phyloP scores from a whole-genome alignment of 1,140 invertebrate species.

The Euura saliciscinereae region DNA sequence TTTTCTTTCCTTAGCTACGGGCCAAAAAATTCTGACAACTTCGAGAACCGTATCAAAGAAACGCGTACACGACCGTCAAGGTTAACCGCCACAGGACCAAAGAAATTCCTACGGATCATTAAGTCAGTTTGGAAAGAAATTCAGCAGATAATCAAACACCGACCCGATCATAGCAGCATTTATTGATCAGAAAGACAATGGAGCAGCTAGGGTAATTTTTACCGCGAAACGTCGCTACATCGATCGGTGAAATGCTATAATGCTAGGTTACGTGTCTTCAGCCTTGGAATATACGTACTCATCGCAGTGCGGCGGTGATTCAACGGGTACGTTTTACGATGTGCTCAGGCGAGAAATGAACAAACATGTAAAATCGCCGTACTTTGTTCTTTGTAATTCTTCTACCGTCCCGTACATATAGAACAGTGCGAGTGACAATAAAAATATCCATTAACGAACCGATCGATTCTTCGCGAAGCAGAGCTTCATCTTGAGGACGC shows the following conservation, averaged over 20 bases:
- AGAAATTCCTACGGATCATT: no score
- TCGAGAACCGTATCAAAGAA: background rate
- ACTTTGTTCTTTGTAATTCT: no score
- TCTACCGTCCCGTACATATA: no score
- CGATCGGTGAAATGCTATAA: background rate
- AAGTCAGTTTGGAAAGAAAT: no score
- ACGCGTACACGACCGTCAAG: no score
- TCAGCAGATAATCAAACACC: no score
- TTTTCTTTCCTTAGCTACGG: background rate
- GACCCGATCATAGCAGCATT: no score
- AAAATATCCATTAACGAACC: background rate
- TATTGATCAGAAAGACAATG: no score
- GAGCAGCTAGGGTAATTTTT: background rate
- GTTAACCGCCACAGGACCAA: no score
- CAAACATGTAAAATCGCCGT: background rate
- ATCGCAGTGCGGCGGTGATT: background rate
- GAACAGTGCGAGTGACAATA: background rate
- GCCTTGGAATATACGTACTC: background rate
- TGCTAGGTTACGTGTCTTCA: background rate
- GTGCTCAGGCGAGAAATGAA: background rate
- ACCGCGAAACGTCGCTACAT: background rate
- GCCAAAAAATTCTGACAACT: background rate
- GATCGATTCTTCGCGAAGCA: constrained; percentile 1
- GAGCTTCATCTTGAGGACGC: background rate
- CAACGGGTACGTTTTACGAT: background rate